phyloP scores from a whole-genome alignment of 2,888 invertebrate species.

The Allolobophora icterica region DNA sequence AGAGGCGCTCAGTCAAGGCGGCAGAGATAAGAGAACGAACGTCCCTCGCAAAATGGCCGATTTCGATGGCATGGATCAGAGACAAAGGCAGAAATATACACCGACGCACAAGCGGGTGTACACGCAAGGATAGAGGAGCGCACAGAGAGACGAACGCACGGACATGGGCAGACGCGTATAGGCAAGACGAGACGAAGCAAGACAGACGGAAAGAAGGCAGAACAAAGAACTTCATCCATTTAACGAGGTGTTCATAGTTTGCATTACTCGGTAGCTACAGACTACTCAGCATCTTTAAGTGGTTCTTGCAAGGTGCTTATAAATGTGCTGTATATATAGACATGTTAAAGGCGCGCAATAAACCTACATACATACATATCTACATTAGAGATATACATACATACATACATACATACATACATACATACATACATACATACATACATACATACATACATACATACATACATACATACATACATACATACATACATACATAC shows the following conservation, averaged over 20 bases:
- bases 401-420: slow-evolving; percentile 38
- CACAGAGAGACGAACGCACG: background rate
- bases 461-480: background rate
- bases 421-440: slow-evolving; percentile 38
- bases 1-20: slow-evolving; percentile 11
- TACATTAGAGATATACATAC: slow-evolving; percentile 26
- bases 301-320: background rate
- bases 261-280: background rate
- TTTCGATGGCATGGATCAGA: background rate
- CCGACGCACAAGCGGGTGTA: background rate
- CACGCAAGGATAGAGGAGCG: background rate
- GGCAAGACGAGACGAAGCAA: slow-evolving; percentile 9
- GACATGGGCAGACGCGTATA: slow-evolving; percentile 33
- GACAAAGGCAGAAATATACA: background rate
- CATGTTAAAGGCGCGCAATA: background rate
- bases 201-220: background rate
- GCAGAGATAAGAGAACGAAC: background rate
- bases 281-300: background rate
- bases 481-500: slow-evolving; percentile 25
- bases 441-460: slow-evolving; percentile 36
- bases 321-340: no score
- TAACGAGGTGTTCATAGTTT: background rate
- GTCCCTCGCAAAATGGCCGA: background rate
- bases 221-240: background rate
- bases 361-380: slow-evolving; percentile 36